A percentile compares a stretch with the other conserved stretches of the same genome.
Conservation (phyloP, 2,113 vertebrate species). For the Chrysemys picta region DNA sequence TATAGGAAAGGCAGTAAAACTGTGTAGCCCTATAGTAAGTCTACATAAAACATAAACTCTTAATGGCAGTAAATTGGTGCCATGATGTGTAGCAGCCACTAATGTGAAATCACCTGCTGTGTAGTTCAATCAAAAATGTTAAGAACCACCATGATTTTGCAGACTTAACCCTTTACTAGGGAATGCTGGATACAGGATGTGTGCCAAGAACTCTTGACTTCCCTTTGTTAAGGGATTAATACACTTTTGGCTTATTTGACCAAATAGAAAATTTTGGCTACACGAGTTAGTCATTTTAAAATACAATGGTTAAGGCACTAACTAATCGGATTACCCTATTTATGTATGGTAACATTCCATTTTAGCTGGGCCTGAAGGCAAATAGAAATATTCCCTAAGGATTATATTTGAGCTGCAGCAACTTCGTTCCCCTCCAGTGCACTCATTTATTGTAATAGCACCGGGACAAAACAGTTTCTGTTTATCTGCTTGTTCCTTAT, state of each 20-base stretch:
- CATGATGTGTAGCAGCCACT: background rate
- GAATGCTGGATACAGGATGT: background rate
- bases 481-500: conserved; percentile 38
- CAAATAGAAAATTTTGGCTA: conserved; percentile 12
- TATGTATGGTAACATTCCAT: conserved; percentile 33
- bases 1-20: background rate
- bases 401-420: conserved; percentile 49
- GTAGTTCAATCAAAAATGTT: background rate
- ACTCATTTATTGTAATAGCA: background rate
- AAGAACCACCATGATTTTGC: background rate
- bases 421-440: background rate
- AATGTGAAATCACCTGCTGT: background rate
- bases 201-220: background rate
- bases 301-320: background rate
- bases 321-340: conserved; percentile 41
- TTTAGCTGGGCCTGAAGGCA: conserved; percentile 17
- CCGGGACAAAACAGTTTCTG: conserved; percentile 31
- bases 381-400: conserved; percentile 56
- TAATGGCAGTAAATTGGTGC: background rate
- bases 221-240: conserved; percentile 1
- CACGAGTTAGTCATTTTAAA: background rate
- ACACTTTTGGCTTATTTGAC: conserved; percentile 16
- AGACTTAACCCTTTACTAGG: background rate
- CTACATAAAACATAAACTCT: background rate
- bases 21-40: background rate